Base-by-base conservation (phyloP, 2,113 vertebrate species). In the Anguilla rostrata region DNA sequence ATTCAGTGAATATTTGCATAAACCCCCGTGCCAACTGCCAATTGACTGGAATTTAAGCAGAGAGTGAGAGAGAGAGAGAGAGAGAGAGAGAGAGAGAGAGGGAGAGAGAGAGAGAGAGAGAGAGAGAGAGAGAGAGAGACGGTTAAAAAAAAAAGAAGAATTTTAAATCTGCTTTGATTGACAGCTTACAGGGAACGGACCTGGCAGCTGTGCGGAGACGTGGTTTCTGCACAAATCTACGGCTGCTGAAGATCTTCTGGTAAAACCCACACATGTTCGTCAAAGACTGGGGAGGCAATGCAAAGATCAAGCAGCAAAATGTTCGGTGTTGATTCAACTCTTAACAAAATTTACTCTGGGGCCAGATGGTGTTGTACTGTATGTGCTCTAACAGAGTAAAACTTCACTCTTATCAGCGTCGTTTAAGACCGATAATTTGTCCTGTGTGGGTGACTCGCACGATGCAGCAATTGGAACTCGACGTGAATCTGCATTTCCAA, bases 71-170 rank as follows among this genome's bases (percentile, higher is more conserved):
- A 87, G 90, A 90, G 88, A 90, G 90, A 86, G 86, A 90, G 90
- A 90, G 88, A 90, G 90, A 86, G 86, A 90, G 90, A 90, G 88
- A 90, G 90, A 86, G 86, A 90, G 90, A 90, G 88, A 90, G 90
- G 85, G 86, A 90, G 90, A 89, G 88, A 90, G 90, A 86, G 86
- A 90, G 90, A 90, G 88, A 90, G 90, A 86, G 86, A 90, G 90
- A 34, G 34, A 34, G 34, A 34, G 34, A 90, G 90, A 91, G 90
- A 91, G 90, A 90, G 88, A 90, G 90, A 86, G 86, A 90, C 11
- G 90, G 91, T 93, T 93, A 91, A 94, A 90, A 91, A 91, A 89
- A 93, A 91, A 34, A 34, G 89, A 91, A 89, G 90, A 78, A 39
- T 78, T 63, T 63, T 5, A 20, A 26, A 90, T 90, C 91, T 89